Percentiles rank a stretch among this genome's conserved stretches.
These are phyloP conservation scores for Acropternis orthonyx DNA, from an alignment of 2,797 vertebrate genomes.

Conservation along the genomic window DNA sequence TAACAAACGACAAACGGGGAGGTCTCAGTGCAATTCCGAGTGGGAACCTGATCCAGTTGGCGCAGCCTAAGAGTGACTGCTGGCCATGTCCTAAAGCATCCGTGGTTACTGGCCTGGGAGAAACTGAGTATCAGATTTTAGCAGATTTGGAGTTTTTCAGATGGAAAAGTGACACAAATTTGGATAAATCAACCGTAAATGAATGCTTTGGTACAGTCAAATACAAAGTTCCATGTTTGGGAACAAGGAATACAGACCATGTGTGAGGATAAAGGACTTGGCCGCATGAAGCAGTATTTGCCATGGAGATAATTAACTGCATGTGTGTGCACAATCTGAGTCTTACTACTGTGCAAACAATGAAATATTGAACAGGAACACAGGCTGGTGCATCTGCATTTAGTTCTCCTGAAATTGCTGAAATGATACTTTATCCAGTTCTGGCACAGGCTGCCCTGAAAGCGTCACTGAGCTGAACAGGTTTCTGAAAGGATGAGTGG, in stretches of 20 bases:
- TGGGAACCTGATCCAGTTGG: neutral
- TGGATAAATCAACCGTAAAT: neutral
- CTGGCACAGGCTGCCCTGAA: neutral
- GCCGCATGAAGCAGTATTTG: neutral
- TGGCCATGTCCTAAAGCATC: neutral
- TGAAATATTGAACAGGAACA: neutral
- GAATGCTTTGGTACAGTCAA: neutral
- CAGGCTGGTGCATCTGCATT: neutral
- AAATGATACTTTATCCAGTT: neutral
- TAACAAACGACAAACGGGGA: neutral
- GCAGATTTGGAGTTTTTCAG: neutral
- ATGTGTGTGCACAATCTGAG: neutral
- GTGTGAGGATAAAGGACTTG: neutral
- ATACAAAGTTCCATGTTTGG: neutral
- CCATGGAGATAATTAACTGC: neutral
- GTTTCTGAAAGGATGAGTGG: neutral
- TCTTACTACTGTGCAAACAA: slow-evolving; percentile 9
- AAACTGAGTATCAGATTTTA: rapidly evolving
- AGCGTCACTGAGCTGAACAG: neutral
- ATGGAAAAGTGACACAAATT: neutral
- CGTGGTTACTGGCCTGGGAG: neutral
- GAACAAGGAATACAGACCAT: neutral
- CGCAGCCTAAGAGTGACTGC: neutral
- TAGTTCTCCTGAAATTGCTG: neutral
- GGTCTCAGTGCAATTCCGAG: neutral